Percentiles rank a stretch among this genome's conserved stretches.
Evolutionary conservation across 2,797 vertebrate species (phyloP).

Genomic region (Tapera naevia): DNA sequence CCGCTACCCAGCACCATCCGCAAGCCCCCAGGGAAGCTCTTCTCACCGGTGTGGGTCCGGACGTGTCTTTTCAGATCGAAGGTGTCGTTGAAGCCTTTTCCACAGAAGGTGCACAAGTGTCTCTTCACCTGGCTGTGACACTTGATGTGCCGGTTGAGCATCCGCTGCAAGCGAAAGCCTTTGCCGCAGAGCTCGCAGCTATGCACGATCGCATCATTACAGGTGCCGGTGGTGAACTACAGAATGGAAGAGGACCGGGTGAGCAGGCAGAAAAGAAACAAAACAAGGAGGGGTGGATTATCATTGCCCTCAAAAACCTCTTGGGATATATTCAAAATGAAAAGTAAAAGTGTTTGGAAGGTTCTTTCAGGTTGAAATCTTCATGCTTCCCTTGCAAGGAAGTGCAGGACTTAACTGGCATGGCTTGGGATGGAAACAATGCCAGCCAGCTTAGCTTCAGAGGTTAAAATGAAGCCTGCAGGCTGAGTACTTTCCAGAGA

Average conservation of each 20-base stretch:
- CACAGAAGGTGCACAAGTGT: constrained; percentile 85
- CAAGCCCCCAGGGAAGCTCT: fast-evolving
- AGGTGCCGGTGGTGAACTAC: constrained; percentile 81
- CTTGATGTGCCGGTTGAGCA: constrained; percentile 86
- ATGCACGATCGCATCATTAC: constrained; percentile 61
- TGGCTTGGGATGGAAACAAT: fast-evolving
- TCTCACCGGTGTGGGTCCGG: constrained; percentile 85
- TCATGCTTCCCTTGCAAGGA: not conserved
- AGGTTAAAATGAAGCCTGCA: not conserved
- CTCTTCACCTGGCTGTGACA: constrained; percentile 85
- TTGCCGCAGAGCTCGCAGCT: constrained; percentile 83
- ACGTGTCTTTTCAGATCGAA: constrained; percentile 87
- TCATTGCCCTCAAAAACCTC: not conserved
- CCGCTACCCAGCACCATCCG: fast-evolving
- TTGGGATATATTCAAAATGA: not conserved
- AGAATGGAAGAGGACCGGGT: not conserved
- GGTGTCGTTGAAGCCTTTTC: constrained; percentile 87
- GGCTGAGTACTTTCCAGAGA: not conserved
- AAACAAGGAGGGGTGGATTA: not conserved
- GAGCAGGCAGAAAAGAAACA: not conserved
- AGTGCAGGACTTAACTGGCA: not conserved
- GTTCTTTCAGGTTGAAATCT: not conserved
- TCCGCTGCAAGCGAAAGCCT: constrained; percentile 80
- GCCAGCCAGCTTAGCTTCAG: not conserved
- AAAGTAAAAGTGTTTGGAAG: not conserved